Evolutionary conservation across 2,888 invertebrate genomes (phyloP), one percentile per base, ranked within the genome.

Genomic region (Platycheirus rosarum): DNA sequence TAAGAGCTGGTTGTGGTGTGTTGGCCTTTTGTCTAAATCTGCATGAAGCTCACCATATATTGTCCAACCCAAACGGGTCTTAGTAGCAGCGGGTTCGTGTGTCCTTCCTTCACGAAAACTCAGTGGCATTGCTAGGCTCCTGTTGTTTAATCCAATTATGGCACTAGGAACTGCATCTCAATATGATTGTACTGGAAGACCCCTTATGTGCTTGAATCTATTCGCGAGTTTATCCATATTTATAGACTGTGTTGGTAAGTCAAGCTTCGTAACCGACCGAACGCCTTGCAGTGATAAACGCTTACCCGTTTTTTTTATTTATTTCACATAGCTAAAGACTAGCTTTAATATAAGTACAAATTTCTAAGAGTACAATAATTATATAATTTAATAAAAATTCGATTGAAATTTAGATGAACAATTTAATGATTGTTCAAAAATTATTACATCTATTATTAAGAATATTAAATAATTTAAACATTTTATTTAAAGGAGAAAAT

Each of bases 81-180:
- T 80, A 0, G 75, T 69, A 4, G 84, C 79, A 29, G 76, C 46
- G 0, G 79, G 84, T 20, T 84, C 77, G 13, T 77, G 16, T 2
- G 13, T n/a, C 6, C 32, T 57, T 20, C 84, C 80, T 13, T 84
- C 75, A 5, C 70, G 32, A 32, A 14, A 3, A 0, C 69, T 57
- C 42, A 84, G 18, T 11, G 79, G 79, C 70, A 84, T 79, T 11
- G 69, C 70, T 5, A 78, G 53, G 16, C 60, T 53, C 44, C 62
- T 80, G 3, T 84, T 84, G 29, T 73, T 71, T 0, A 77, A 26
- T 16, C 85, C 76, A 2, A 77, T 77, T 29, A 76, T 44, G 14
- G 69, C 37, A 9, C 32, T 63, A 4, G 77, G 73, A 16, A 68
- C 23, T 11, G 60, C 62, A 4, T n/a, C 20, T 9, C 48, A 13